These are phyloP conservation scores for Chroicocephalus ridibundus DNA, from an alignment of 2,113 vertebrate species.

Conservation along the genomic window DNA sequence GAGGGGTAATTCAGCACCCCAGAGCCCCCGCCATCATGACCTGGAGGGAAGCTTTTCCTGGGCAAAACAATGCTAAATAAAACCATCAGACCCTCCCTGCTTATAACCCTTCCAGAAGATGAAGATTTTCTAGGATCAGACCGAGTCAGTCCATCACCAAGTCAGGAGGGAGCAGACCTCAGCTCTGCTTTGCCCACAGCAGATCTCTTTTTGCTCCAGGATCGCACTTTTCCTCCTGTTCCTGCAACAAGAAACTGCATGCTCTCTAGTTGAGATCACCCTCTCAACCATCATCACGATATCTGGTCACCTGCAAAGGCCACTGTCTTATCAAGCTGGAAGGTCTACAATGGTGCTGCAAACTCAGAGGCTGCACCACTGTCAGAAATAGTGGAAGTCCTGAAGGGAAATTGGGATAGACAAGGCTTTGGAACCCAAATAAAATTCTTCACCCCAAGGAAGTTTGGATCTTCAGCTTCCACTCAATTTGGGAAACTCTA, in stretches of 20 bases:
- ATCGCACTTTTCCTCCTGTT: neutral
- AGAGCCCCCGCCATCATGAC: neutral
- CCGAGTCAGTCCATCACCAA: neutral
- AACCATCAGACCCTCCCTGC: neutral
- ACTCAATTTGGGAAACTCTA: constrained; percentile 31
- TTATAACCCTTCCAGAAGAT: neutral
- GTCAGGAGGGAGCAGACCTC: neutral
- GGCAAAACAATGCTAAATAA: neutral
- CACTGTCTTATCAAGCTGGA: neutral
- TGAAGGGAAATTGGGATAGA: neutral
- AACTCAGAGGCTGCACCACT: neutral
- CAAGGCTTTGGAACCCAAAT: neutral
- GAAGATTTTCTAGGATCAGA: neutral
- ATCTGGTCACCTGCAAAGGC: neutral
- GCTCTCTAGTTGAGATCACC: neutral
- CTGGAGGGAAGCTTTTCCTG: neutral
- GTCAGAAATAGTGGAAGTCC: neutral
- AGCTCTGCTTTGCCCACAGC: neutral
- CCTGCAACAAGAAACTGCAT: neutral
- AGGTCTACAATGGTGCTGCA: neutral
- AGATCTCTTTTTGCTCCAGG: neutral
- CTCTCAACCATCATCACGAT: accelerated
- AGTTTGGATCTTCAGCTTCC: constrained; percentile 28
- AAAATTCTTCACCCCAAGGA: neutral
- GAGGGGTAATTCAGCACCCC: neutral